Evolutionary conservation across 92 coral and sea anemone genomes (phyloP).

Genomic region (Galaxea fascicularis): DNA sequence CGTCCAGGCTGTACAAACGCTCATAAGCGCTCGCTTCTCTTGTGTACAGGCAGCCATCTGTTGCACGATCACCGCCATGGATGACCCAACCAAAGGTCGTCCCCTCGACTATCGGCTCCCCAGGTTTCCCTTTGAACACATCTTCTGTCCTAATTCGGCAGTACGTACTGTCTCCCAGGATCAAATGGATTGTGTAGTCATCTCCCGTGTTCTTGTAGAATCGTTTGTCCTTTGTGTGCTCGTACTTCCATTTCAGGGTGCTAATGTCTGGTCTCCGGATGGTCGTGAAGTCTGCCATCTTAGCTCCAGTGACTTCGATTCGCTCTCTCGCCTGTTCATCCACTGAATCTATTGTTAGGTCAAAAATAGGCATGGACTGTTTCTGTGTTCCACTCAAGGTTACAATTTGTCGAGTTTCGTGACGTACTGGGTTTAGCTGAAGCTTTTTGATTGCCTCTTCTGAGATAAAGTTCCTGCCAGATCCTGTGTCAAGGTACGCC

Average conservation of each 20-base stretch:
- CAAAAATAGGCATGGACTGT: slow-evolving; percentile 63
- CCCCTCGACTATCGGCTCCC: slow-evolving; percentile 59
- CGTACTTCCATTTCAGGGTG: slow-evolving; percentile 43
- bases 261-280: slow-evolving; percentile 34
- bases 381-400: slow-evolving; percentile 64
- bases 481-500: slow-evolving; percentile 75
- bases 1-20: slow-evolving; percentile 48
- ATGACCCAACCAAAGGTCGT: slow-evolving; percentile 5
- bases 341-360: slow-evolving; percentile 46
- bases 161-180: slow-evolving; percentile 60
- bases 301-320: slow-evolving; percentile 61
- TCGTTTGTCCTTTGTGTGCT: slow-evolving; percentile 55
- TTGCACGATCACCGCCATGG: background rate
- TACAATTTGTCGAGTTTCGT: slow-evolving; percentile 58
- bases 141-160: slow-evolving; percentile 55
- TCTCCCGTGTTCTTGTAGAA: slow-evolving; percentile 1
- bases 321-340: slow-evolving; percentile 52
- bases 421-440: slow-evolving; percentile 49
- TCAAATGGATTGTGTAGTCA: slow-evolving; percentile 60
- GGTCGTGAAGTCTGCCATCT: slow-evolving; percentile 61
- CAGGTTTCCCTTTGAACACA: slow-evolving; percentile 56
- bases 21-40: slow-evolving; percentile 53
- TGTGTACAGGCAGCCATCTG: slow-evolving; percentile 10
- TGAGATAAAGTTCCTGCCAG: slow-evolving; percentile 71
- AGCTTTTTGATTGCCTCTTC: slow-evolving; percentile 43